These are phyloP conservation scores for Ischnus inquisitorius DNA, from an alignment of 2,888 invertebrate genomes.

Conservation along the genomic window DNA sequence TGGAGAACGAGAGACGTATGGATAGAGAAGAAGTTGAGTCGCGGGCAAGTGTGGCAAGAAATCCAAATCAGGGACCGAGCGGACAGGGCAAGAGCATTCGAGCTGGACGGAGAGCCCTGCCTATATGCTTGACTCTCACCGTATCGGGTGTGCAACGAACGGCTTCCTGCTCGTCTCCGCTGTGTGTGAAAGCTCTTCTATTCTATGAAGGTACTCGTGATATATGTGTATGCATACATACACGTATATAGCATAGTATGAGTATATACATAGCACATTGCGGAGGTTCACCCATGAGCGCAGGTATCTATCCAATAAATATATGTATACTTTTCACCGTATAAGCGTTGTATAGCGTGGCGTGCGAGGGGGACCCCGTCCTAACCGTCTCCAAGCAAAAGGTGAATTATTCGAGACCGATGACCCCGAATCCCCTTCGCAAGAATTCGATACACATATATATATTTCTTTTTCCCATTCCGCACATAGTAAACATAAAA, in stretches of 20 bases:
- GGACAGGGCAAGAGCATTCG: conserved; percentile 53
- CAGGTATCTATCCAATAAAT: conserved; percentile 64
- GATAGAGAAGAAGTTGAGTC: conserved; percentile 72
- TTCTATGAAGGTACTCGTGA: conserved; percentile 8
- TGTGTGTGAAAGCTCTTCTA: conserved; percentile 37
- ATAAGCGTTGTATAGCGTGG: conserved; percentile 39
- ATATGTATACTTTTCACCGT: conserved; percentile 36
- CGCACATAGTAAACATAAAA: neutral
- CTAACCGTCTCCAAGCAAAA: conserved; percentile 55
- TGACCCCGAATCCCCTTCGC: conserved; percentile 44
- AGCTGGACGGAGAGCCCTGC: conserved; percentile 35
- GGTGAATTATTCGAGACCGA: conserved; percentile 61
- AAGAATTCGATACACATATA: neutral
- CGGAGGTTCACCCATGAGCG: conserved; percentile 52
- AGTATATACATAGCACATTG: conserved; percentile 12
- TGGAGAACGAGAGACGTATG: conserved; percentile 11
- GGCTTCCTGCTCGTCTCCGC: conserved; percentile 54
- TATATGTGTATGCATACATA: conserved; percentile 24
- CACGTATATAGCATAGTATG: no score
- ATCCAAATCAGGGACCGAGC: conserved; percentile 58
- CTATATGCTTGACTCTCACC: conserved; percentile 22
- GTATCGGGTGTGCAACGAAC: conserved; percentile 68
- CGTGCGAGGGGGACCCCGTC: conserved; percentile 46
- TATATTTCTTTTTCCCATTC: neutral
- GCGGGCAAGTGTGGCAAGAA: conserved; percentile 58